Evolutionary conservation across 2,888 invertebrate species (phyloP).

Genomic region (Cheilosia vernalis): DNA sequence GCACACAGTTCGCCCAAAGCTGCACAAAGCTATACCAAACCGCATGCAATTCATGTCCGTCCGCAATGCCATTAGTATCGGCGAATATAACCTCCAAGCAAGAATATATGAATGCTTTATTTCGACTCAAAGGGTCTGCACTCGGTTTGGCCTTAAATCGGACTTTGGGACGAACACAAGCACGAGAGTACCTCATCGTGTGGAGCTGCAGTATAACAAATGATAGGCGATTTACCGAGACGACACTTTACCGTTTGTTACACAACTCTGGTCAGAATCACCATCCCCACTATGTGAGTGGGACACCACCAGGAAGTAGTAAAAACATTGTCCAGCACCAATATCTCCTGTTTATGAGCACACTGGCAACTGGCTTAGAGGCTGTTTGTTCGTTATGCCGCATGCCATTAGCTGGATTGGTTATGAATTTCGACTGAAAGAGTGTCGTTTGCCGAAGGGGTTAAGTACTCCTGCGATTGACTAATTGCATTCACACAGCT

Average conservation of each 20-base stretch:
- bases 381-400: neutral
- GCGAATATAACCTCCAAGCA: conserved; percentile 22
- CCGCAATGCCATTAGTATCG: conserved; percentile 33
- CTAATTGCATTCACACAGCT: neutral
- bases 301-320: conserved; percentile 47
- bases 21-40: conserved; percentile 43
- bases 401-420: conserved; percentile 22
- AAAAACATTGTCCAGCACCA: conserved; percentile 13
- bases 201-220: conserved; percentile 24
- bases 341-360: conserved; percentile 22
- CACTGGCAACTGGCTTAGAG: conserved; percentile 16
- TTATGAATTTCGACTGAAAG: conserved; percentile 15
- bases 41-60: conserved; percentile 32
- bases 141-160: conserved; percentile 21
- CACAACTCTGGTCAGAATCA: conserved; percentile 4
- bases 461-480: conserved; percentile 1
- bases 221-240: conserved; percentile 25
- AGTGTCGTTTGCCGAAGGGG: neutral
- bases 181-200: neutral
- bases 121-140: conserved; percentile 30
- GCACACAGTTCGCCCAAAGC: conserved; percentile 30
- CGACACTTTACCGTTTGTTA: conserved; percentile 37
- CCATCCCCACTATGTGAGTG: neutral
- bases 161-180: neutral
- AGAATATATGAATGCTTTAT: conserved; percentile 29